Percentiles rank a stretch among this genome's conserved stretches.
Conservation (phyloP, 1,140 invertebrate genomes). For the Neelides sp. region DNA sequence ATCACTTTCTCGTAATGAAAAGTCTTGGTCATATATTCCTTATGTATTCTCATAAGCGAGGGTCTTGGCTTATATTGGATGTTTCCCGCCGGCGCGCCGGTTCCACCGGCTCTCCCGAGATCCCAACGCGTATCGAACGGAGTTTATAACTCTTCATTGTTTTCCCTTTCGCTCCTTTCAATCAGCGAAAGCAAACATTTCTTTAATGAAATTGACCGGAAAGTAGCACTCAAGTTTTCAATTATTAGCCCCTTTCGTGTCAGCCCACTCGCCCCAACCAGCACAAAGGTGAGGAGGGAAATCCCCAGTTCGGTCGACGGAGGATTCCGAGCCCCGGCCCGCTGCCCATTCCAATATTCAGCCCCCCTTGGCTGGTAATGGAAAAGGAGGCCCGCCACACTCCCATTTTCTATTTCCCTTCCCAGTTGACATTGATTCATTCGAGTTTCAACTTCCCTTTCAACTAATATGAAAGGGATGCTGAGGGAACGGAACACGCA, state of each 20-base stretch:
- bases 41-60: constrained; percentile 14
- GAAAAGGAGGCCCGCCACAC: constrained; percentile 12
- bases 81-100: neutral
- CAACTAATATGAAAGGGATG: constrained; percentile 24
- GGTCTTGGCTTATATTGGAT: too few species aligned
- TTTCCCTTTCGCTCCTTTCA: constrained; percentile 28
- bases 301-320: constrained; percentile 18
- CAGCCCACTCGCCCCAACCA: neutral
- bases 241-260: constrained; percentile 27
- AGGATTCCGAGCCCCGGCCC: constrained; percentile 29
- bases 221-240: constrained; percentile 30
- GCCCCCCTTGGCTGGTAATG: constrained; percentile 4
- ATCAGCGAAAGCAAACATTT: constrained; percentile 30
- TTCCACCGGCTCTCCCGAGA: neutral
- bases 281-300: neutral
- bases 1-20: constrained; percentile 32
- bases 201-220: constrained; percentile 31
- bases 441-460: constrained; percentile 26
- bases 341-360: constrained; percentile 12
- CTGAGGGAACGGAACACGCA: neutral
- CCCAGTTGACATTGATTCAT: constrained; percentile 28
- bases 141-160: constrained; percentile 26
- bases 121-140: neutral
- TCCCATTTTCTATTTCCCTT: constrained; percentile 30
- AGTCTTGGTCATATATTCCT: constrained; percentile 24